Evolutionary conservation across 1,140 invertebrate genomes (phyloP).

Genomic region (Bicyclus anynana): DNA sequence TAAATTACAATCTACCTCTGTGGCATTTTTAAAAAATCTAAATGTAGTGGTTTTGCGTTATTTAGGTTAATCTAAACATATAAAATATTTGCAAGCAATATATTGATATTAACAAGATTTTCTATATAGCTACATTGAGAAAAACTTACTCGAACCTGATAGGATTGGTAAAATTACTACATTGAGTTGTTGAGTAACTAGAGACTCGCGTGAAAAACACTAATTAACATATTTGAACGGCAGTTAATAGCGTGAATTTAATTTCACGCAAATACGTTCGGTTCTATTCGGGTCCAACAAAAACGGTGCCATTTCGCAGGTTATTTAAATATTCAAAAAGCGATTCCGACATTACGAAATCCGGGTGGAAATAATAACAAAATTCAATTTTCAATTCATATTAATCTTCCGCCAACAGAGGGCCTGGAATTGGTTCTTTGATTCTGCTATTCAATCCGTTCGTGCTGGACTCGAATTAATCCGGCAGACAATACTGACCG

Average conservation of each 20-base stretch:
- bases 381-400: constrained; percentile 50
- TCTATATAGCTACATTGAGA: too few species aligned
- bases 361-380: constrained; percentile 37
- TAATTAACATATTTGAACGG: background rate
- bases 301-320: constrained; percentile 20
- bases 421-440: constrained; percentile 44
- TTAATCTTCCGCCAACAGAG: constrained; percentile 52
- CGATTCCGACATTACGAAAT: constrained; percentile 27
- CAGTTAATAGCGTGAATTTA: constrained; percentile 11
- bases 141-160: too few species aligned
- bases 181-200: too few species aligned
- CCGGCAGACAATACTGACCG: constrained; percentile 66
- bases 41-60: too few species aligned
- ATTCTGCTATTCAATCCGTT: constrained; percentile 56
- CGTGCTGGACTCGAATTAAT: constrained; percentile 65
- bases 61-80: too few species aligned
- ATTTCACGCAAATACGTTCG: constrained; percentile 22
- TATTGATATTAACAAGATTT: too few species aligned
- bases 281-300: constrained; percentile 17
- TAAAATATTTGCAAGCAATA: too few species aligned
- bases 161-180: too few species aligned
- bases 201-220: too few species aligned
- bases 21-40: too few species aligned
- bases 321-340: constrained; percentile 41
- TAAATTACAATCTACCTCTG: too few species aligned